Conservation (phyloP, 2,797 vertebrate species). For the Coreius guichenoti region DNA sequence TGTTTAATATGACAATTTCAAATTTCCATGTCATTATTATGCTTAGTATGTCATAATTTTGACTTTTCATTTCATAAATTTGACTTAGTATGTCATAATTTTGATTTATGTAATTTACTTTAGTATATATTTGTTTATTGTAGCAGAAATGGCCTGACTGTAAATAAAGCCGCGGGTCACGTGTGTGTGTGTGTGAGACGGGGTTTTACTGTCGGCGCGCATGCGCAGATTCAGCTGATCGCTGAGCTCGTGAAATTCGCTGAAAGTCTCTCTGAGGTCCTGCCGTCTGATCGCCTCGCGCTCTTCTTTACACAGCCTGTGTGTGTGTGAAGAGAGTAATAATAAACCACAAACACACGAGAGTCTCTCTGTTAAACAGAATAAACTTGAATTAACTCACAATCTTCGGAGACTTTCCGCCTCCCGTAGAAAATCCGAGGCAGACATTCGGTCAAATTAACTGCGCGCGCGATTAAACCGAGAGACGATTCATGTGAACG, state of each 20-base stretch:
- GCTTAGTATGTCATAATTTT: not conserved
- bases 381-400: conserved; percentile 75
- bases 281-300: conserved; percentile 85
- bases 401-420: conserved; percentile 81
- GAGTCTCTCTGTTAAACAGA: not conserved
- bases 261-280: conserved; percentile 77
- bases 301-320: conserved; percentile 85
- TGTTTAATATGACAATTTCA: no score
- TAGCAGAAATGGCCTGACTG: not conserved
- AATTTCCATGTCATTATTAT: no score
- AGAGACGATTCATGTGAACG: not conserved
- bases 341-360: not conserved
- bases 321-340: not conserved
- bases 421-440: conserved; percentile 80
- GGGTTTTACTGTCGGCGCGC: not conserved
- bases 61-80: not conserved
- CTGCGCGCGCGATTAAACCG: conserved; percentile 55
- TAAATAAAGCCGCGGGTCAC: not conserved
- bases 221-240: not conserved
- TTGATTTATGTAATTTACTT: not conserved
- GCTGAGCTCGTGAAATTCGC: conserved; percentile 78
- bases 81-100: no score
- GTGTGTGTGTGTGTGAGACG: not conserved
- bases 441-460: conserved; percentile 63
- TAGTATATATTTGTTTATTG: not conserved